A percentile compares a stretch with the other conserved stretches of the same genome.
Conservation (phyloP, 1,140 invertebrate species). For the Drosophila triauraria region DNA sequence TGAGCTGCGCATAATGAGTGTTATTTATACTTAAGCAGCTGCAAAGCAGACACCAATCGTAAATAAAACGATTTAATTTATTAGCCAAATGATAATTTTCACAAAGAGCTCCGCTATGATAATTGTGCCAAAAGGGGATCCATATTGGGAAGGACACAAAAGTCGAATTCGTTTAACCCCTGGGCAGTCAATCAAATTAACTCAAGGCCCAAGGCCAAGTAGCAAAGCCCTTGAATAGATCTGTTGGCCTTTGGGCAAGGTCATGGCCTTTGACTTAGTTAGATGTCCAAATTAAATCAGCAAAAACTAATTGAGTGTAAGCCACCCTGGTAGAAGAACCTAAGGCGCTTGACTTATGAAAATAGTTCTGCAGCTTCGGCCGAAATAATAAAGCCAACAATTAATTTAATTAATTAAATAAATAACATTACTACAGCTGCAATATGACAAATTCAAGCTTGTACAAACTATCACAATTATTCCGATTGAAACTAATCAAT, state of each 20-base stretch:
- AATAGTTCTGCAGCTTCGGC: not conserved
- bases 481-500: not conserved
- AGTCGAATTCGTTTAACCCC: slow-evolving; percentile 17
- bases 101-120: not conserved
- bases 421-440: not conserved
- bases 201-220: slow-evolving; percentile 32
- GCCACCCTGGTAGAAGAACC: not conserved
- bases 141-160: slow-evolving; percentile 5
- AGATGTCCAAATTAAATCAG: slow-evolving; percentile 38
- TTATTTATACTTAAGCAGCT: slow-evolving; percentile 77
- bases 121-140: slow-evolving; percentile 6
- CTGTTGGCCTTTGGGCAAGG: slow-evolving; percentile 38
- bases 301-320: slow-evolving; percentile 42
- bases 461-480: not conserved
- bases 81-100: slow-evolving; percentile 49
- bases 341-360: not conserved
- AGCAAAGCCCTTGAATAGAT: slow-evolving; percentile 34
- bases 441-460: not conserved
- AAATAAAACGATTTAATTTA: slow-evolving; percentile 62
- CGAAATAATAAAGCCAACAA: not conserved
- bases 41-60: slow-evolving; percentile 60
- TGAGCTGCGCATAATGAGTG: slow-evolving; percentile 68
- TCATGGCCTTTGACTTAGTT: slow-evolving; percentile 8
- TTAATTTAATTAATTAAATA: not conserved
- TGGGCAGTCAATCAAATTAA: slow-evolving; percentile 61